These are phyloP conservation scores for Standfussiana lucernea DNA, from an alignment of 2,888 invertebrate species.

Conservation along the genomic window DNA sequence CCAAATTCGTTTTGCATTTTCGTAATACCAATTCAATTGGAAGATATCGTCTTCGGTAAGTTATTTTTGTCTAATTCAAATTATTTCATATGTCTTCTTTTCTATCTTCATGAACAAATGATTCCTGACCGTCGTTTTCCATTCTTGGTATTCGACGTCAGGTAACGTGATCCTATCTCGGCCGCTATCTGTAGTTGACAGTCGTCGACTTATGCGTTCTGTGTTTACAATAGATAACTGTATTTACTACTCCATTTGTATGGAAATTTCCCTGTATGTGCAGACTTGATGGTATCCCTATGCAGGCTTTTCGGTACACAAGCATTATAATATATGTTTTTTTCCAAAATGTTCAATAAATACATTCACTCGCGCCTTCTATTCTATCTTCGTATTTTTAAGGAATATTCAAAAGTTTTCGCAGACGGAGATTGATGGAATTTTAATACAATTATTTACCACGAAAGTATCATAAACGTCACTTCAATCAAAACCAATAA, in stretches of 20 bases:
- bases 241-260: conserved; percentile 68
- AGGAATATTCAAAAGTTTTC: background rate
- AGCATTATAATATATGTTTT: background rate
- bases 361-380: background rate
- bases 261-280: conserved; percentile 71
- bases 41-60: background rate
- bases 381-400: background rate
- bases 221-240: conserved; percentile 72
- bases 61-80: background rate
- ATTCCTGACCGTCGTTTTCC: conserved; percentile 17
- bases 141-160: conserved; percentile 36
- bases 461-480: background rate
- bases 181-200: conserved; percentile 66
- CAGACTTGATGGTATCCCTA: conserved; percentile 17
- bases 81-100: background rate
- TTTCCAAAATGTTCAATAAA: background rate
- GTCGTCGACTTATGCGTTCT: conserved; percentile 65
- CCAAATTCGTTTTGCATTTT: conserved; percentile 20
- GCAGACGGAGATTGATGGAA: background rate
- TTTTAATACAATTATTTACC: conserved; percentile 1
- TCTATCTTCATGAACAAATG: background rate
- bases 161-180: conserved; percentile 64
- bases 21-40: conserved; percentile 13
- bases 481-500: conserved; percentile 5
- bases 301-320: conserved; percentile 1